Base-by-base conservation (phyloP, 2,797 vertebrate genomes). In the Novumbra hubbsi region DNA sequence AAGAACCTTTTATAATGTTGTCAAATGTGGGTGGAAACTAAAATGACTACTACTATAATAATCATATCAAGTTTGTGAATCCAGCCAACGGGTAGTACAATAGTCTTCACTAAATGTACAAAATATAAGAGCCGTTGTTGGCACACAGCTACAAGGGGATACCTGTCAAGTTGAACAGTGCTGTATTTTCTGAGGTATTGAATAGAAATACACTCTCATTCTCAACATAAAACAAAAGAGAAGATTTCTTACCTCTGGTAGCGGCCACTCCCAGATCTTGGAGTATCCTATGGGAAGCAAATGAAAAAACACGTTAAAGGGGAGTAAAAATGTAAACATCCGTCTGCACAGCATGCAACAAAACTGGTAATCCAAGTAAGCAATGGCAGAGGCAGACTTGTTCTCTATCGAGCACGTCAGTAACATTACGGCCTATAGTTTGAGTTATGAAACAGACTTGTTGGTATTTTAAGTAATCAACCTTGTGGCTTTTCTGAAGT, bases 161-260 rank as follows among this genome's bases (percentile, higher is more conserved):
- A 38, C 70, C 55, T 48, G 81, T 65, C 73, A 74, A 82, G 27
- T 64, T 49, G 84, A 83, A 52, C 64, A 71, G 55, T 49, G 41
- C 49, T 27, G 60, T 77, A 73, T 41, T 76, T 75, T 78, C 65
- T 72, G 73, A 73, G 70, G 5, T 73, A 68, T 77, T 78, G 16
- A 19, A 19, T 15, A 24, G 41, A 38, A 24, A 50, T 9, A 21
- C 8, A 12, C 15, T 0, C 49, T 38, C n/a, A 57, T 57, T 41
- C 21, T 55, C 55, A 27, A 55, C 19, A 30, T n/a, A 76, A 65
- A 57, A 17, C 2, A 7, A 28, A 4, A 16, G 19, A 9, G 76
- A 74, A 48, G 70, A 0, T 15, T 83, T 76, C 95, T 94, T 93
- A 98, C 98, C 97, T 96, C 90, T 96, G 97, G 81, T 94, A 94